Evolutionary conservation across 2,113 vertebrate species (phyloP).

Genomic region (Poecile atricapillus): DNA sequence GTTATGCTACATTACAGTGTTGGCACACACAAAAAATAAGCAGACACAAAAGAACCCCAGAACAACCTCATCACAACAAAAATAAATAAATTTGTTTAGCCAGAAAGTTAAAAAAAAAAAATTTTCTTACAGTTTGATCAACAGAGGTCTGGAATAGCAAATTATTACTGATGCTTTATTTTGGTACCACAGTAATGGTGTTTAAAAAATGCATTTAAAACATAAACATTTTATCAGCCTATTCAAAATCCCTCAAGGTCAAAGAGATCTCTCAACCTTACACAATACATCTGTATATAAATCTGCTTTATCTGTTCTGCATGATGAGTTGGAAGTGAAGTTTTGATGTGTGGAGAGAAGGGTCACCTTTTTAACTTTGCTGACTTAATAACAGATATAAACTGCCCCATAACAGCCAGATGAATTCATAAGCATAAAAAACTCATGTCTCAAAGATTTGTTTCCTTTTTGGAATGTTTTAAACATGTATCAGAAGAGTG

Average conservation of each 20-base stretch:
- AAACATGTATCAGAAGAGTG: neutral
- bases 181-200: neutral
- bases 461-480: neutral
- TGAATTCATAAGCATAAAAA: neutral
- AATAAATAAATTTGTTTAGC: neutral
- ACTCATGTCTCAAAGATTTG: neutral
- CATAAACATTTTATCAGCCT: neutral
- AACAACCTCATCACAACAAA: neutral
- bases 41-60: accelerated
- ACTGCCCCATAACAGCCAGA: neutral
- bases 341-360: neutral
- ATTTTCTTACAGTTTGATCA: neutral
- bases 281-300: neutral
- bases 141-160: neutral
- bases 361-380: neutral
- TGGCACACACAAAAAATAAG: neutral
- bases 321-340: neutral
- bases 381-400: neutral
- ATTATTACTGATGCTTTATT: neutral
- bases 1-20: neutral
- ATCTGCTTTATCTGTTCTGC: neutral
- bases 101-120: neutral
- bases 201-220: neutral
- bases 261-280: neutral
- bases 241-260: neutral